phyloP scores from a whole-genome alignment of 2,797 vertebrate species.

The Periophthalmus magnuspinnatus region DNA sequence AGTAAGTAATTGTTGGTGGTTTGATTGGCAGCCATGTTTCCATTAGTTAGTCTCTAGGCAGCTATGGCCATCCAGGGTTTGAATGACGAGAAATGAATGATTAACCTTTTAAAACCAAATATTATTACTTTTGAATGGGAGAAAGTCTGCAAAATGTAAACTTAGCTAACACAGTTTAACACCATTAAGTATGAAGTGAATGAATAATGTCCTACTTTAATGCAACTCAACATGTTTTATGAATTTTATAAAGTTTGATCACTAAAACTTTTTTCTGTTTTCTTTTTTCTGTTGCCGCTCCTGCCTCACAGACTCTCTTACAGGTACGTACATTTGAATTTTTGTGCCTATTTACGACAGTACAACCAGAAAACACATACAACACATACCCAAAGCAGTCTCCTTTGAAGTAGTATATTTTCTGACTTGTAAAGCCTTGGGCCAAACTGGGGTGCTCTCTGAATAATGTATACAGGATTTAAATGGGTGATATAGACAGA shows the following conservation, averaged over 20 bases:
- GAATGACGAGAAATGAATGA: too few species aligned
- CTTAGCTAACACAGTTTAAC: too few species aligned
- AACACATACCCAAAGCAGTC: conserved; percentile 17
- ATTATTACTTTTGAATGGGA: too few species aligned
- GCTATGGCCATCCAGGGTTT: too few species aligned
- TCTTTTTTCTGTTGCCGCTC: conserved; percentile 12
- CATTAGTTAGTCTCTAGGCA: too few species aligned
- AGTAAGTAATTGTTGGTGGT: too few species aligned
- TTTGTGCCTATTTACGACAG: not conserved
- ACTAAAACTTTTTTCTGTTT: conserved; percentile 39
- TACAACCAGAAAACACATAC: not conserved
- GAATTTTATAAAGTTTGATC: conserved; percentile 16
- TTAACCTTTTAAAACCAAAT: too few species aligned
- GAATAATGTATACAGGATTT: conserved; percentile 53
- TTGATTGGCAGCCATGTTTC: too few species aligned
- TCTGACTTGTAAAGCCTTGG: conserved; percentile 27
- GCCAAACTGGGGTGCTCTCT: conserved; percentile 34
- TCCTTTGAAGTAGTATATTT: conserved; percentile 39
- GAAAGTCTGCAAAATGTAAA: too few species aligned
- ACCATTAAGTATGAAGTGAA: too few species aligned
- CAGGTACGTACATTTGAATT: conserved; percentile 82
- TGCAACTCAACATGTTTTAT: conserved; percentile 9
- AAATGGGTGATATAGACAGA: too few species aligned
- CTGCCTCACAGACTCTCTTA: conserved; percentile 84
- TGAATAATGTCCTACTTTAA: conserved; percentile 11